phyloP scores from a whole-genome alignment of 2,113 vertebrate genomes.

The Ailuropoda melanoleuca region DNA sequence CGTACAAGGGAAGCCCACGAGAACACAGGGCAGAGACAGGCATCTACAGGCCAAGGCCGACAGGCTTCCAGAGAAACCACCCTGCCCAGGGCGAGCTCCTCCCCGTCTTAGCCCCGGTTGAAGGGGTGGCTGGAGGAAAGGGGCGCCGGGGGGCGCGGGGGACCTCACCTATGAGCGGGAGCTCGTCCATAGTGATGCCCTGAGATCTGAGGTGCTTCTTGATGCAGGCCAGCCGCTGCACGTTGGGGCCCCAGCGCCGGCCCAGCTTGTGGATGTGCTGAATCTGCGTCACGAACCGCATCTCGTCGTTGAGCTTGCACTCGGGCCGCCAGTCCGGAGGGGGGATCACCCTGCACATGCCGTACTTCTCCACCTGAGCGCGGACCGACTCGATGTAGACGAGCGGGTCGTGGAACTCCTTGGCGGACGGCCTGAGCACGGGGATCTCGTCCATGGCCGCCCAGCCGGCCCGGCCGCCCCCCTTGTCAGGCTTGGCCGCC shows the following conservation, averaged over 20 bases:
- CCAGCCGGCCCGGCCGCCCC: conserved; percentile 90
- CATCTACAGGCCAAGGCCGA: neutral
- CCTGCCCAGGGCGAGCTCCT: fast-evolving
- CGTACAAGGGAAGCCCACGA: fast-evolving
- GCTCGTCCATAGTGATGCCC: conserved; percentile 99
- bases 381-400: conserved; percentile 95
- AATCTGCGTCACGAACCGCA: conserved; percentile 98
- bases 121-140: too few species aligned
- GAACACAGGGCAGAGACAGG: neutral
- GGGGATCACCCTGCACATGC: conserved; percentile 96
- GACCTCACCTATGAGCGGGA: conserved; percentile 96
- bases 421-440: conserved; percentile 90
- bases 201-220: conserved; percentile 99
- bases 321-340: conserved; percentile 98
- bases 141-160: too few species aligned
- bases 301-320: conserved; percentile 98
- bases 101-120: too few species aligned
- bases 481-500: conserved; percentile 88
- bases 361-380: conserved; percentile 93
- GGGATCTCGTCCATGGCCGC: conserved; percentile 92
- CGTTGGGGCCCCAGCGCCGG: conserved; percentile 98
- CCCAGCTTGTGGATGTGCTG: conserved; percentile 99
- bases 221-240: conserved; percentile 98
- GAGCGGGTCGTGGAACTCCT: conserved; percentile 98
- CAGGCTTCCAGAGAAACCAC: neutral